Evolutionary conservation across 2,888 invertebrate genomes (phyloP), one percentile per base, ranked within the genome.

Genomic region (Idaea dimidiata): DNA sequence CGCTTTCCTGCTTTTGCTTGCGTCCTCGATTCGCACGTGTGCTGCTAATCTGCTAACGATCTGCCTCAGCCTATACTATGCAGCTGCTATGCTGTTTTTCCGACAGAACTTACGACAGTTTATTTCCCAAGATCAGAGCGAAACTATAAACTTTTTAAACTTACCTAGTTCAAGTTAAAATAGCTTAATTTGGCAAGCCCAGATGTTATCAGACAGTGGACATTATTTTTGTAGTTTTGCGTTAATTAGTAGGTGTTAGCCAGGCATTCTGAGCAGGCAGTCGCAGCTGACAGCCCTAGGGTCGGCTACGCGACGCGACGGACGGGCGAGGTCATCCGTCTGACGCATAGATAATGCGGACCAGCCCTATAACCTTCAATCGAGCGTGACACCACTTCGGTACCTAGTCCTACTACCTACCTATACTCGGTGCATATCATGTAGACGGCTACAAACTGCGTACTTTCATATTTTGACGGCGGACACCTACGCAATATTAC

Each of bases 291-390:
- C 66, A 70, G 61, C 71, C 71, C 70, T 71, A 65, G 18, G 62
- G 62, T 18, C 73, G 72, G 72, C 75, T 72, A 69, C 75, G 65
- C 59, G 66, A 61, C 24, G 24, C 24, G 24, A 24, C 24, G 24
- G 24, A 24, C 67, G 65, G 71, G 69, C 79, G 83, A 81, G 80
- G 80, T 77, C 79, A 70, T 71, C 68, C 73, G 75, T 69, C 77
- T 84, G 84, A 82, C 84, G 82, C 81, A 80, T 76, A 81, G 85
- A 87, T 87, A 87, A 81, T 72, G 72, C 69, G 78, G 78, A 80
- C 84, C 84, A 82, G 80, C 86, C 84, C 86, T 83, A 71, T 79
- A 79, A 82, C 72, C 72, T 72, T 72, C 71, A 71, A 63, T 68
- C 65, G 68, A 62, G 63, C 66, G 66, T 70, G 72, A 67, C 70